Evolutionary conservation across 2,113 vertebrate genomes (phyloP).

Genomic region (Hymenochirus boettgeri): DNA sequence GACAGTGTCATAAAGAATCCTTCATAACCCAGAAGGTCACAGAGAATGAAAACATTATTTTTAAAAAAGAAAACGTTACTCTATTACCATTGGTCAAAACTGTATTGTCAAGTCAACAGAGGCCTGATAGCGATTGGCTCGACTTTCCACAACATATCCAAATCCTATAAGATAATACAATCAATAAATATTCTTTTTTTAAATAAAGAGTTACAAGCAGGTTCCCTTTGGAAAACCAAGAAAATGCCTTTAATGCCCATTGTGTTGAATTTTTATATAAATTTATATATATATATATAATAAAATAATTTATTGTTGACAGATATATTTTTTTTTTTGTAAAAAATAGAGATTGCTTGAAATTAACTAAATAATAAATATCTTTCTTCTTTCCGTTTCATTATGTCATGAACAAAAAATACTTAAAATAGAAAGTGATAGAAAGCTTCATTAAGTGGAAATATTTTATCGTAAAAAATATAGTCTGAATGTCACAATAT

Average conservation of each 20-base stretch:
- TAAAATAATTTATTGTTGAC: background rate
- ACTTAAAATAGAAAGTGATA: conserved; percentile 47
- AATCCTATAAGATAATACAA: no score
- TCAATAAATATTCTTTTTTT: background rate
- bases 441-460: no score
- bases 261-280: conserved; percentile 13
- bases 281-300: no score
- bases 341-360: conserved; percentile 22
- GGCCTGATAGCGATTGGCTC: background rate
- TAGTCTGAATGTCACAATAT: conserved; percentile 55
- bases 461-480: conserved; percentile 46
- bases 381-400: conserved; percentile 23
- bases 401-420: conserved; percentile 44
- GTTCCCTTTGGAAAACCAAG: background rate
- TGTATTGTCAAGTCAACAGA: conserved; percentile 20
- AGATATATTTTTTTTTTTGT: no score
- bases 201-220: background rate
- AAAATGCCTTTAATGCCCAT: conserved; percentile 1
- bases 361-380: conserved; percentile 3
- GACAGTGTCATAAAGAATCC: conserved; percentile 2
- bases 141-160: background rate
- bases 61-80: conserved; percentile 27
- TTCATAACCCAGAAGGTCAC: conserved; percentile 42
- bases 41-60: conserved; percentile 21
- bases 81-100: conserved; percentile 21